These are phyloP conservation scores for Lobophora halterata DNA, from an alignment of 2,888 invertebrate genomes.

Conservation along the genomic window DNA sequence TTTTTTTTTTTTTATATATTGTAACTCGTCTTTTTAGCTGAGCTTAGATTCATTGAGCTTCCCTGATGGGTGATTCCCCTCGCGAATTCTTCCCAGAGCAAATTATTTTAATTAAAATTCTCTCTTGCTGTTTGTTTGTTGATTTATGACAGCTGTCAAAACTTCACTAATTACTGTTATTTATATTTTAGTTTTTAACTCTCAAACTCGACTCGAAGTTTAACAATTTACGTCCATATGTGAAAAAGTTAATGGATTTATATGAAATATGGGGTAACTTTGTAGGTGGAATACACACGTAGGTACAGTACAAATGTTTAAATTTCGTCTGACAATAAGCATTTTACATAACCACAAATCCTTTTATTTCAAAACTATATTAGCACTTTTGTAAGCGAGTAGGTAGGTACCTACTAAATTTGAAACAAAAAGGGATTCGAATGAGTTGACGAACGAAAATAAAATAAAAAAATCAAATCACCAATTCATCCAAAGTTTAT, in stretches of 20 bases:
- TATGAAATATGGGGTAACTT: slow-evolving; percentile 12
- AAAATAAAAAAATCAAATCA: no score
- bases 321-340: no score
- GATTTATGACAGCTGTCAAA: slow-evolving; percentile 49
- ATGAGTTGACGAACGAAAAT: no score
- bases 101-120: slow-evolving; percentile 41
- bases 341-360: no score
- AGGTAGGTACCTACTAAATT: no score
- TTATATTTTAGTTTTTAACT: slow-evolving; percentile 40
- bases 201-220: slow-evolving; percentile 13
- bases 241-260: slow-evolving; percentile 9
- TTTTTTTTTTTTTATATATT: no score
- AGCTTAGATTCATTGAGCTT: no score
- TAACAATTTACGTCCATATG: slow-evolving; percentile 12
- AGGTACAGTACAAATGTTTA: neutral
- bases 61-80: slow-evolving; percentile 1
- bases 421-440: no score
- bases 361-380: no score
- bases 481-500: no score
- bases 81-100: slow-evolving; percentile 31
- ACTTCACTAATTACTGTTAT: slow-evolving; percentile 46
- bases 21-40: no score
- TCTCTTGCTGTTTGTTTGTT: slow-evolving; percentile 39
- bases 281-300: neutral
- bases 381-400: no score